Evolutionary conservation across 1,140 invertebrate genomes (phyloP).

Genomic region (Psilanteris sp.): DNA sequence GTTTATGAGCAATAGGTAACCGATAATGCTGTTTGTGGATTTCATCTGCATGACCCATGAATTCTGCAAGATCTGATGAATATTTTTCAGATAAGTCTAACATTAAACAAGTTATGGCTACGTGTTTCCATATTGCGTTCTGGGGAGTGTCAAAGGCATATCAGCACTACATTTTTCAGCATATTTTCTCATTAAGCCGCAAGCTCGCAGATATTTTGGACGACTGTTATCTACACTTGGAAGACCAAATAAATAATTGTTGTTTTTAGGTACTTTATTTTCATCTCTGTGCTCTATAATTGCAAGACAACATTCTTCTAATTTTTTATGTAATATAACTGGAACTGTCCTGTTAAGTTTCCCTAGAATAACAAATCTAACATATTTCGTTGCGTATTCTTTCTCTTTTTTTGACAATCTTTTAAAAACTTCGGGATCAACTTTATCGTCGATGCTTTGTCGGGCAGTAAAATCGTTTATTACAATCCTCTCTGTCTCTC

Average conservation of each 20-base stretch:
- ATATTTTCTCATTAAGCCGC: slow-evolving; percentile 29
- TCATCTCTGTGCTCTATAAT: slow-evolving; percentile 27
- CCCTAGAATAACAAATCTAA: slow-evolving; percentile 28
- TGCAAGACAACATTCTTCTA: slow-evolving; percentile 1
- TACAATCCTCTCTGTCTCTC: slow-evolving; percentile 12
- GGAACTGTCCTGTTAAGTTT: slow-evolving; percentile 39
- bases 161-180: slow-evolving; percentile 24
- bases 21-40: slow-evolving; percentile 32
- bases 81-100: slow-evolving; percentile 19
- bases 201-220: slow-evolving; percentile 37
- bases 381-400: slow-evolving; percentile 31
- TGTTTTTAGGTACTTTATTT: slow-evolving; percentile 15
- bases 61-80: slow-evolving; percentile 20
- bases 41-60: slow-evolving; percentile 21
- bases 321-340: slow-evolving; percentile 17
- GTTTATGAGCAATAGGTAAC: slow-evolving; percentile 25
- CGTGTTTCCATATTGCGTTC: slow-evolving; percentile 34
- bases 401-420: slow-evolving; percentile 3
- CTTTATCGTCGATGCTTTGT: slow-evolving; percentile 12
- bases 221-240: slow-evolving; percentile 17
- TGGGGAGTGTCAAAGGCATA: slow-evolving; percentile 24
- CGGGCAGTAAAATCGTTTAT: slow-evolving; percentile 35
- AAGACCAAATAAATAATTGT: slow-evolving; percentile 45
- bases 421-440: slow-evolving; percentile 7
- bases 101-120: slow-evolving; percentile 36